Conservation (phyloP, 2,888 invertebrate genomes). For the Muschampia plurimacula region DNA sequence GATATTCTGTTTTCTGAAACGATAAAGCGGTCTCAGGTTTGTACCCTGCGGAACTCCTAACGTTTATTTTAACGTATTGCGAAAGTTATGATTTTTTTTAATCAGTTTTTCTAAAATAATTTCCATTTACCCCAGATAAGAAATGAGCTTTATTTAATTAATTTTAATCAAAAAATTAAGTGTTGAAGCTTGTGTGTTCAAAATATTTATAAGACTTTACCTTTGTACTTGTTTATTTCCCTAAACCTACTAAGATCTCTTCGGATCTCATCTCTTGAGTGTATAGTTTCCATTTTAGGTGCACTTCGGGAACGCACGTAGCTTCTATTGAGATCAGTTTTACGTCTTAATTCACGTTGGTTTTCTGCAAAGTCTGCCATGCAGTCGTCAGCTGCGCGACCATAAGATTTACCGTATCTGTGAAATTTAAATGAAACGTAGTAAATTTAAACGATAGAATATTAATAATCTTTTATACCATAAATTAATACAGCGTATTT, state of each 20-base stretch:
- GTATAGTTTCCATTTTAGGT: conserved; percentile 85
- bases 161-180: too few relatives aligned
- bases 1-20: conserved; percentile 87
- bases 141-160: too few relatives aligned
- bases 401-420: conserved; percentile 86
- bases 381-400: conserved; percentile 86
- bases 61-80: neutral
- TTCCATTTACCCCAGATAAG: too few relatives aligned
- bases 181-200: neutral
- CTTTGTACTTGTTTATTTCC: conserved; percentile 84
- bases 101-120: neutral
- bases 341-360: conserved; percentile 72
- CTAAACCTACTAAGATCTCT: conserved; percentile 79
- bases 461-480: too few relatives aligned
- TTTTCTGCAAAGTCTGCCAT: conserved; percentile 84
- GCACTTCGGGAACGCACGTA: conserved; percentile 82
- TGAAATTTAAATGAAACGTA: conserved; percentile 11
- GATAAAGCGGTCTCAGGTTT: neutral
- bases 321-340: conserved; percentile 73
- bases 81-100: neutral
- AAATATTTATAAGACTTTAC: conserved; percentile 53
- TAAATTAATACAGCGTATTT: too few relatives aligned
- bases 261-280: conserved; percentile 83
- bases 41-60: conserved; percentile 18
- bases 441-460: too few relatives aligned